Evolutionary conservation across 1,140 invertebrate species (phyloP).

Genomic region (Platorchestia sp.): DNA sequence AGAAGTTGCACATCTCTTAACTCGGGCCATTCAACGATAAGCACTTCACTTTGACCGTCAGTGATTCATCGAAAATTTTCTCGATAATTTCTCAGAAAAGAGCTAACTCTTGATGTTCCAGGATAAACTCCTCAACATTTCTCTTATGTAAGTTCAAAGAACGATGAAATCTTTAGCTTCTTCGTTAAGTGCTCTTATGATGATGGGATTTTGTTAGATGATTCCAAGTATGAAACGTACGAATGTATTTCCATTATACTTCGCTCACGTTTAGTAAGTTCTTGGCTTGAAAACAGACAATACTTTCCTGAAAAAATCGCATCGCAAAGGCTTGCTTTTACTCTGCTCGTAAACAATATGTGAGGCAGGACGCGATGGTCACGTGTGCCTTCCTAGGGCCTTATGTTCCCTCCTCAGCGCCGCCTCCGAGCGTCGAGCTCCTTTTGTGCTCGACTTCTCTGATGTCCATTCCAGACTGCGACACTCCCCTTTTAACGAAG

Average conservation of each 20-base stretch:
- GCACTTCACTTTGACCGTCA: background rate
- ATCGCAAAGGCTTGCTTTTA: background rate
- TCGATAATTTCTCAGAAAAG: background rate
- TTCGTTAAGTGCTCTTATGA: background rate
- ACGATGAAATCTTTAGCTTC: background rate
- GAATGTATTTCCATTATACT: background rate
- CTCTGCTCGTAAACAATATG: background rate
- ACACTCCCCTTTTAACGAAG: slow-evolving; percentile 19
- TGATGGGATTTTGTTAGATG: background rate
- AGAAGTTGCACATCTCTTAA: background rate
- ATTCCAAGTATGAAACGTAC: background rate
- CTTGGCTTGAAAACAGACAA: background rate
- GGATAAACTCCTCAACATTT: background rate
- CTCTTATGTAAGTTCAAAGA: background rate
- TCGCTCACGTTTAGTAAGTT: background rate
- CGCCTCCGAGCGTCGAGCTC: background rate
- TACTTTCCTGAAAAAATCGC: background rate
- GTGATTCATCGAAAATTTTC: background rate
- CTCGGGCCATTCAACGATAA: background rate
- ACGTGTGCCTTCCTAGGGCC: background rate
- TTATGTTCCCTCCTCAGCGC: too few relatives aligned
- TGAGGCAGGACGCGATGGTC: background rate
- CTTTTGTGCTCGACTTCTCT: background rate
- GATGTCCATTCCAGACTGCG: background rate
- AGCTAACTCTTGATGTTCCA: too few relatives aligned